A percentile compares a stretch with the other conserved stretches of the same genome.
Evolutionary conservation across 2,797 vertebrate genomes (phyloP).

Genomic region (Sebastes oblongus): DNA sequence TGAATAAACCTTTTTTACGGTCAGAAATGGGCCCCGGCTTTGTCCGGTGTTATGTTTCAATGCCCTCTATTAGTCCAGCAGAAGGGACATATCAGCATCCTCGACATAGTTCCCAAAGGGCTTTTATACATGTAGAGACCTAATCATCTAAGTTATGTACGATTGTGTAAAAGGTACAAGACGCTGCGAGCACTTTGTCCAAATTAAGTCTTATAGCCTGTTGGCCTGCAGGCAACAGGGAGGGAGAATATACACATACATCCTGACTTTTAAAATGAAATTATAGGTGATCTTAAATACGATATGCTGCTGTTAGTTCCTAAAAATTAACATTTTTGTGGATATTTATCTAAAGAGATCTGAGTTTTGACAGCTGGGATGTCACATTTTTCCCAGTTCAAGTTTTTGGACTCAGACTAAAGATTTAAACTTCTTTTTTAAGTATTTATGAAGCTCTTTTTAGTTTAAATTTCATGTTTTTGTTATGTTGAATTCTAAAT

Average conservation of each 20-base stretch:
- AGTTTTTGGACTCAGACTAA: background rate
- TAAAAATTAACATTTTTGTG: background rate
- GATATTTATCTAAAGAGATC: background rate
- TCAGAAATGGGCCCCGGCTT: slow-evolving; percentile 87
- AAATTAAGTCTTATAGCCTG: background rate
- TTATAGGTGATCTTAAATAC: background rate
- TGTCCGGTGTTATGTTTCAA: slow-evolving; percentile 96
- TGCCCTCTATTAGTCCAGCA: slow-evolving; percentile 84
- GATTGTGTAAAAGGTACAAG: slow-evolving; percentile 44
- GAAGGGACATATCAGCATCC: slow-evolving; percentile 85
- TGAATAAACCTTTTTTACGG: slow-evolving; percentile 97
- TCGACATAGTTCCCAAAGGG: slow-evolving; percentile 76
- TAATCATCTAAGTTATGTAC: slow-evolving; percentile 72
- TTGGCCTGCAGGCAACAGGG: background rate
- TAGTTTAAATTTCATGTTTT: background rate
- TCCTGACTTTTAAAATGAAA: background rate
- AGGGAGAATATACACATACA: background rate
- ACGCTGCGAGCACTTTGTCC: slow-evolving; percentile 15
- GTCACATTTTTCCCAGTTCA: background rate
- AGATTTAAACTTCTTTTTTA: background rate
- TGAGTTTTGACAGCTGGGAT: background rate
- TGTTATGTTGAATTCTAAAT: background rate
- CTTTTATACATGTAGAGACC: slow-evolving; percentile 53
- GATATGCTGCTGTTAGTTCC: background rate
- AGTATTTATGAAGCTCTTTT: background rate